Conservation (phyloP, 1,140 invertebrate species). For the Oscheius sp. region DNA sequence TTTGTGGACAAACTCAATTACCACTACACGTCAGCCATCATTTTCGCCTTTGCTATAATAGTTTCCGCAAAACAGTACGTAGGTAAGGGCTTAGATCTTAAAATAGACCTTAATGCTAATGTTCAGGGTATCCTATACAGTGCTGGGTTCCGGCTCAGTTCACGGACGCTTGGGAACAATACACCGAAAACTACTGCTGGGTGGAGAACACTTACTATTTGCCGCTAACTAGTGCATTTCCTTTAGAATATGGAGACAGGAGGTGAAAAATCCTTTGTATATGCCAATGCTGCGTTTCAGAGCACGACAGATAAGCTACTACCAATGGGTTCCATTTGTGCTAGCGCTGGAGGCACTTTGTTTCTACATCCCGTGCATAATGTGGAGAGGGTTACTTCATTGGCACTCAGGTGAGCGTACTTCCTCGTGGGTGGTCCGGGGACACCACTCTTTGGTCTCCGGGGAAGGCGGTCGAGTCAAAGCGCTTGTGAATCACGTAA, state of each 20-base stretch:
- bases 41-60: constrained; percentile 61
- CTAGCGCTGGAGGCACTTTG: constrained; percentile 65
- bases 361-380: constrained; percentile 65
- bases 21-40: constrained; percentile 61
- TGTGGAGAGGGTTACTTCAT: constrained; percentile 63
- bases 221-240: constrained; percentile 59
- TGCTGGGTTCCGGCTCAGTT: constrained; percentile 62
- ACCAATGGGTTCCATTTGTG: constrained; percentile 65
- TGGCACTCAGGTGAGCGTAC: constrained; percentile 60
- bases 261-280: constrained; percentile 37
- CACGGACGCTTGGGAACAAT: constrained; percentile 61
- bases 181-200: constrained; percentile 61
- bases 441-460: not conserved
- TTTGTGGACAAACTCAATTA: constrained; percentile 61
- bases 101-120: not conserved
- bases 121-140: constrained; percentile 59
- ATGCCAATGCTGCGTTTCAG: constrained; percentile 37
- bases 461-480: not conserved
- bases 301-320: constrained; percentile 61
- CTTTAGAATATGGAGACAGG: constrained; percentile 58
- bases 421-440: not conserved
- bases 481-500: constrained; percentile 7
- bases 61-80: constrained; percentile 61
- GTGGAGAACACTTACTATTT: constrained; percentile 61
- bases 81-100: constrained; percentile 33